Base-by-base conservation (phyloP, 2,113 vertebrate genomes). In the Anguilla japonica region DNA sequence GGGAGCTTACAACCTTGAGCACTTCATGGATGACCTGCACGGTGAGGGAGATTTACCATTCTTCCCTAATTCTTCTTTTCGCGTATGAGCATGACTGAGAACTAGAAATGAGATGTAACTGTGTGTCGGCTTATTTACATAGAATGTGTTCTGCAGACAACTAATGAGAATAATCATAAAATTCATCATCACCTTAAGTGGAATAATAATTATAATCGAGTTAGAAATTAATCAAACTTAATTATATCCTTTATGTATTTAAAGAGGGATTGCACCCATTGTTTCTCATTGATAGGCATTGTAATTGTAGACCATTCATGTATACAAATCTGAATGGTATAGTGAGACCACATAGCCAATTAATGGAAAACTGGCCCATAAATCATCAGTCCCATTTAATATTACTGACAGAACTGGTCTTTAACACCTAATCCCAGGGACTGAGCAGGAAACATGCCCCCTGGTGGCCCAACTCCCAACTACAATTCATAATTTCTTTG, bases 1-100 rank as follows among this genome's bases (percentile, higher is more conserved):
- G 0, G 98, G 97, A 83, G 91, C 91, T 14, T 97, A 96, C 90
- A 94, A 87, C n/a, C 96, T 99, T 71, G 91, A 92, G 43, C 93
- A 96, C 90, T 96, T 99, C 84, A 95, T 97, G 92, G 96, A 98
- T 22, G 97, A 97, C 53, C 89, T 90, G 34, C 96, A 99, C 0
- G 97, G 98, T 99, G 89, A 96, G 96, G 39, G 34, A 18, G 22
- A 34, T 34, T 29, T 56, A 14, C 40, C 9, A 29, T 20, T 85
- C 67, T 85, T 34, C 43, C 40, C 79, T 57, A n/a, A 67, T 46
- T 16, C 13, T 34, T 83, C 57, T 50, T 6, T 22, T n/a, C n/a
- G 15, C 1, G 29, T 34, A 26, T 53, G 82, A 20, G 85, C 22
- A 7, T 53, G 67, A 40, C 43, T 11, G 41, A 41, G 83, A 41